phyloP scores from a whole-genome alignment of 1,140 invertebrate species.

The Onthophagus taurus region DNA sequence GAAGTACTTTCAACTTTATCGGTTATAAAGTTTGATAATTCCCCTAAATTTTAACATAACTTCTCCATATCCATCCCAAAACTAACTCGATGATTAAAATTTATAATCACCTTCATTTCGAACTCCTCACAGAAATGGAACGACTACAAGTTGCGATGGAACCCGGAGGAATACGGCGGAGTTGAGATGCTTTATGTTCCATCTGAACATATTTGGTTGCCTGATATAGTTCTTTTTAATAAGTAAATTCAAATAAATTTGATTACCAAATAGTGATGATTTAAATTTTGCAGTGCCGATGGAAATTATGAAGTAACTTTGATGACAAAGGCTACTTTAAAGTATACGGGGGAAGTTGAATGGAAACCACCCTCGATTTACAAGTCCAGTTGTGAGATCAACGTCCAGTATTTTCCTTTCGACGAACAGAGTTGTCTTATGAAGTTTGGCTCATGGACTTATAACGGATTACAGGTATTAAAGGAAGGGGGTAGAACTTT shows the following conservation, averaged over 20 bases:
- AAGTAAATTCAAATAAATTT: constrained; percentile 69
- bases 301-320: constrained; percentile 96
- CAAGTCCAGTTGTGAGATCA: constrained; percentile 94
- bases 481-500: no score
- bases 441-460: constrained; percentile 97
- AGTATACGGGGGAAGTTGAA: constrained; percentile 80
- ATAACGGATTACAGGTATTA: constrained; percentile 75
- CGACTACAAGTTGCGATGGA: constrained; percentile 88
- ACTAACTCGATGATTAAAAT: no score
- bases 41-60: no score
- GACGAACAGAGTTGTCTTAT: constrained; percentile 89
- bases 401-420: constrained; percentile 93
- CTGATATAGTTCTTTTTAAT: constrained; percentile 82
- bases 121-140: constrained; percentile 74
- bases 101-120: no score
- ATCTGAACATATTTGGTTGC: constrained; percentile 87
- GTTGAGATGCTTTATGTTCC: constrained; percentile 88
- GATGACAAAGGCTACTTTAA: constrained; percentile 92
- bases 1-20: no score
- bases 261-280: constrained; percentile 1
- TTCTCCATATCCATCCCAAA: no score
- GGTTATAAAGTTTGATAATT: no score
- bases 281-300: constrained; percentile 60
- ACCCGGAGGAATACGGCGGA: constrained; percentile 87
- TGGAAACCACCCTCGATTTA: constrained; percentile 99